Percentiles rank a stretch among this genome's conserved stretches.
These are phyloP conservation scores for Acanthis flammea DNA, from an alignment of 2,797 vertebrate genomes.

Conservation along the genomic window DNA sequence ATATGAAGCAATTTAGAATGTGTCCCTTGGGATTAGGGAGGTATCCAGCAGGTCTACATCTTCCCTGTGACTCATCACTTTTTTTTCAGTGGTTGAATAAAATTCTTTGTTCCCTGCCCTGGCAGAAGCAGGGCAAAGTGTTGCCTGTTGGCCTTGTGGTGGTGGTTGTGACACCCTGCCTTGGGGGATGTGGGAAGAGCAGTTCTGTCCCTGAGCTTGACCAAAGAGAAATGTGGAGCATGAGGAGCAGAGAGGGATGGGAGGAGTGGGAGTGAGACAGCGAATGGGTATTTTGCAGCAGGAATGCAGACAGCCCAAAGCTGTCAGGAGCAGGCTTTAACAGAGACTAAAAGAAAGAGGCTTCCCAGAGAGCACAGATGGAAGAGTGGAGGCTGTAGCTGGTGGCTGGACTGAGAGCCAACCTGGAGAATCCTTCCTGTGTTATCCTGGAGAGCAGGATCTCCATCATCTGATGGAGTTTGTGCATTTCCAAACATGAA, in stretches of 20 bases:
- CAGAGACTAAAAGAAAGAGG: background rate
- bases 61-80: fast-evolving
- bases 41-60: background rate
- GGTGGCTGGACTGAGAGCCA: background rate
- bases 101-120: background rate
- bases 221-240: background rate
- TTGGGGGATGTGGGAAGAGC: fast-evolving
- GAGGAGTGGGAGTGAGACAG: background rate
- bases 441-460: background rate
- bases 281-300: fast-evolving
- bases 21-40: background rate
- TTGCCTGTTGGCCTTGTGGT: fast-evolving
- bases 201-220: background rate
- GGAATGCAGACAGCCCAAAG: background rate
- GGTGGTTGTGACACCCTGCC: background rate
- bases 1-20: background rate
- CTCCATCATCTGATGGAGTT: background rate
- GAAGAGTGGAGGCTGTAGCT: background rate
- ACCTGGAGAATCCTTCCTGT: background rate
- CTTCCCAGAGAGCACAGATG: fast-evolving
- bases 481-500: background rate
- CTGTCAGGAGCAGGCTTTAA: background rate
- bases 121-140: background rate
- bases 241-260: background rate
- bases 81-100: background rate